Base-by-base conservation (phyloP, 2,113 vertebrate species). In the Hippocampus guttulatus region DNA sequence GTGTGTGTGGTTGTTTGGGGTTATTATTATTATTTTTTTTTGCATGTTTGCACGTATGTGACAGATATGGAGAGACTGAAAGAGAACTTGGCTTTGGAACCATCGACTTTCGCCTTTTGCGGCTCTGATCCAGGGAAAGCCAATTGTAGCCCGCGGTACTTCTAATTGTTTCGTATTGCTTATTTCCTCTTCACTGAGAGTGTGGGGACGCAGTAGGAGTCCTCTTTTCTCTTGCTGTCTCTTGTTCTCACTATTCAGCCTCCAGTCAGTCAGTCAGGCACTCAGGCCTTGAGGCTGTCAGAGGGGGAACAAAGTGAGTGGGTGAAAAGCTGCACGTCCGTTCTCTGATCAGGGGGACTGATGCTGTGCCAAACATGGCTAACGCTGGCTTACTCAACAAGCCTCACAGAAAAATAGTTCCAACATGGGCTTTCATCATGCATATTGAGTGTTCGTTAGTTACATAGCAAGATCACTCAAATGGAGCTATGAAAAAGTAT, bases 251-350 rank as follows among this genome's bases (percentile, higher is more conserved):
- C 78, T 74, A 84, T 84, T 75, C 77, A 57, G 68, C 66, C 52
- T 51, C n/a, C 79, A 84, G 85, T 81, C 84, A 84, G 85, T 79
- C 79, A 86, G 80, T 69, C 82, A 76, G 83, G 64, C 64, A 23
- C 41, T 78, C 76, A 66, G 84, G 82, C 89, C 85, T 86, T 61
- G 68, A 80, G 88, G 85, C 89, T 88, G 85, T 86, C 86, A 79
- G 84, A 82, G 86, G 75, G 85, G 82, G 84, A 87, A 87, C 88
- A 89, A 88, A 90, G 86, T 88, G 88, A 89, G 80, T 85, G 77
- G 87, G 83, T 87, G 87, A 88, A 86, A 86, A 87, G 85, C 85
- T 84, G 85, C 85, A 81, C 82, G 75, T 75, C 81, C 71, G 78
- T 82, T 77, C 85, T 87, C 83, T 90, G 86, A 90, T 90, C 88